These are phyloP conservation scores for Drepana falcataria DNA, from an alignment of 2,888 invertebrate species.

Conservation along the genomic window DNA sequence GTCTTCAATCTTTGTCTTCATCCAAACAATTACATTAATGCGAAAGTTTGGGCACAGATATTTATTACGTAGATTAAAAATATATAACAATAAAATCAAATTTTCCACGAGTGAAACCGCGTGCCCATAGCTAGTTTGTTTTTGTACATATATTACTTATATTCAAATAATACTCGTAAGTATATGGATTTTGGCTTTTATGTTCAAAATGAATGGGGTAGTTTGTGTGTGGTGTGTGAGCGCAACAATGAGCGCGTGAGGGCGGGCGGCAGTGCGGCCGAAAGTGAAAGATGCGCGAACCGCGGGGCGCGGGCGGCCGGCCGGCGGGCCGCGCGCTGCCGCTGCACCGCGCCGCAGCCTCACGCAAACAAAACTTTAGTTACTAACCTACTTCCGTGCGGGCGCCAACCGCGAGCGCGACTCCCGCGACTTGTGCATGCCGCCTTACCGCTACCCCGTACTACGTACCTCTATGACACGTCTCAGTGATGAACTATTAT, in stretches of 20 bases:
- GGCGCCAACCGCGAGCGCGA: slow-evolving; percentile 69
- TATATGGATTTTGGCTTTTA: no score
- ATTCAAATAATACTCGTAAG: no score
- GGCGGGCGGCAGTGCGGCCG: slow-evolving; percentile 49
- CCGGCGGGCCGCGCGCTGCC: slow-evolving; percentile 43
- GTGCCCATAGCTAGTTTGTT: no score
- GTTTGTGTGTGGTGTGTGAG: slow-evolving; percentile 16
- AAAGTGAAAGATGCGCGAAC: slow-evolving; percentile 69
- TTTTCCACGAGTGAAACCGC: no score
- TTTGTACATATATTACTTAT: no score
- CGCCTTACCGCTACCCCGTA: slow-evolving; percentile 25
- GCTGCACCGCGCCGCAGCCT: slow-evolving; percentile 74
- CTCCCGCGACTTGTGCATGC: slow-evolving; percentile 44
- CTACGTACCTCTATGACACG: slow-evolving; percentile 46
- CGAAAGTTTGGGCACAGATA: no score
- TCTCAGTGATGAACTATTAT: slow-evolving; percentile 63
- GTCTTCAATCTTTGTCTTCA: no score
- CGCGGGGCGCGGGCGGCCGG: slow-evolving; percentile 28
- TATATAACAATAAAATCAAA: no score
- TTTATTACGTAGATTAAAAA: no score
- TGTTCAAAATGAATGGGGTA: background rate
- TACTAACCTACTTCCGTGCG: slow-evolving; percentile 79
- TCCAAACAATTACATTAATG: no score
- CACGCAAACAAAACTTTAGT: slow-evolving; percentile 79
- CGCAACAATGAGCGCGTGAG: slow-evolving; percentile 35